Evolutionary conservation across 1,140 invertebrate genomes (phyloP), one percentile per base, ranked within the genome.

Genomic region (Macrocentrus cingulum): DNA sequence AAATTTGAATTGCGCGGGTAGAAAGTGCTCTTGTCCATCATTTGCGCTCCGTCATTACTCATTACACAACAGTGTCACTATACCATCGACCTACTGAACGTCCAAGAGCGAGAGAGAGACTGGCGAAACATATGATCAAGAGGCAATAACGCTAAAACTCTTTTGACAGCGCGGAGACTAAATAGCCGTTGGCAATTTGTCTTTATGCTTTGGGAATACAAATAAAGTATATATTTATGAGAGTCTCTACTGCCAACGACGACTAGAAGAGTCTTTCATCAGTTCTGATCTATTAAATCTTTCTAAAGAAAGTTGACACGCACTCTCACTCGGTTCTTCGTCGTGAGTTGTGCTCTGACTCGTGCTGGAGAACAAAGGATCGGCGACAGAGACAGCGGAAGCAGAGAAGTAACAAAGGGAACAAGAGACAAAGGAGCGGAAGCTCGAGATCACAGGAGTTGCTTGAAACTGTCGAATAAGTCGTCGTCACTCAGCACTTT

Each of bases 271-370:
- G n/a, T n/a, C n/a, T n/a, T n/a, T 39, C 36, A 5, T 39, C 36
- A 5, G 13, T 15, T 39, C 13, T 8, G 4, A n/a, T 39, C 13
- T 39, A 39, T 39, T 39, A 51, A 51, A 51, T 51, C 29, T 34
- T 37, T 20, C 25, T 6, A 51, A 19, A 16, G 16, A 37, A 37
- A 51, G 32, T 32, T 37, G 34, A 51, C 49, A 36, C 49, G 49
- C 49, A 51, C n/a, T n/a, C n/a, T n/a, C n/a, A n/a, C 49, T 51
- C 49, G 49, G 37, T 51, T 51, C 49, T 36, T 13, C 6, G 6
- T 34, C 6, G 6, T 7, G 7, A n/a, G 36, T 13, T 51, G 49
- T n/a, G n/a, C n/a, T n/a, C 18, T 51, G 49, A 51, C 34, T 37
- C 32, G n/a, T n/a, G n/a, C 9, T 4, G 16, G 32, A 13, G 37